phyloP scores from a whole-genome alignment of 2,113 vertebrate species.

The Gobio gobio region DNA sequence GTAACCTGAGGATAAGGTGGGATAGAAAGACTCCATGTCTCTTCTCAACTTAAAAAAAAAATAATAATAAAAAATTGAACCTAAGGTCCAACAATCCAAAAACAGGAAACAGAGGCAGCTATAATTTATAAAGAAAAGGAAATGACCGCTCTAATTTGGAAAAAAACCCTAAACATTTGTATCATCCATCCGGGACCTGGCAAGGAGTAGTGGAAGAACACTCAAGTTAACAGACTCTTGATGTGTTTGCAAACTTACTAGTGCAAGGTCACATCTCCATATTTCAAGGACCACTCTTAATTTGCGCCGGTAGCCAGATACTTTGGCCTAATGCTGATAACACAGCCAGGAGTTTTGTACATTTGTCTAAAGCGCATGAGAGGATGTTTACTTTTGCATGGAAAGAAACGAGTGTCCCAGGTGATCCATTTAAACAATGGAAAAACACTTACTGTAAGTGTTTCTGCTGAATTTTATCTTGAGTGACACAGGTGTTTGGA shows the following conservation, averaged over 20 bases:
- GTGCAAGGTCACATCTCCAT: not conserved
- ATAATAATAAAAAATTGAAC: not conserved
- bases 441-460: conserved; percentile 41
- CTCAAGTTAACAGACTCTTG: conserved; percentile 9
- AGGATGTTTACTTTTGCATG: conserved; percentile 37
- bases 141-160: not conserved
- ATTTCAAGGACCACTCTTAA: conserved; percentile 19
- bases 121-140: not conserved
- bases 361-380: not conserved
- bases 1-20: conserved; percentile 77
- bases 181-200: conserved; percentile 3
- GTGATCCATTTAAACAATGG: conserved; percentile 41
- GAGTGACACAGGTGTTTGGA: conserved; percentile 30
- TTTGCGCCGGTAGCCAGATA: not conserved
- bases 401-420: conserved; percentile 28
- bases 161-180: not conserved
- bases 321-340: conserved; percentile 27
- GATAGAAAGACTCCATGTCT: conserved; percentile 55
- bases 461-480: conserved; percentile 26
- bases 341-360: conserved; percentile 19
- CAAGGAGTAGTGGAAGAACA: conserved; percentile 16
- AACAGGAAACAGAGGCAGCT: conserved; percentile 18
- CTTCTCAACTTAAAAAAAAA: not conserved
- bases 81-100: not conserved
- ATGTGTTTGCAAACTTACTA: conserved; percentile 6